Percentiles rank a stretch among this genome's conserved stretches.
Evolutionary conservation across 2,113 vertebrate species (phyloP).

Genomic region (Gavia stellata): DNA sequence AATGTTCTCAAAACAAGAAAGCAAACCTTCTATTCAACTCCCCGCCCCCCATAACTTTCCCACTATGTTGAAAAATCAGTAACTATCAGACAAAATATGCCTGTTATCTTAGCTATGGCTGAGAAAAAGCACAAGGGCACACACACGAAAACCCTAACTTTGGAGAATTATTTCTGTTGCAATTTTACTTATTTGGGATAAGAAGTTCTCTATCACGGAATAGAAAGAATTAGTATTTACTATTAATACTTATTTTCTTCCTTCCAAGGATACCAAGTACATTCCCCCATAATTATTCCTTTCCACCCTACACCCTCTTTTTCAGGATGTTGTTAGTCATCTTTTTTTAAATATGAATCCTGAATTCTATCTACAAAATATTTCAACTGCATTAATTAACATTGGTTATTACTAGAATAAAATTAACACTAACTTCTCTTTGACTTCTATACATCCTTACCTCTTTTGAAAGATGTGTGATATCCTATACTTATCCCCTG

Average conservation of each 20-base stretch:
- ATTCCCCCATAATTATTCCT: background rate
- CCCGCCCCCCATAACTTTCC: accelerated
- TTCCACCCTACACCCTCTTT: background rate
- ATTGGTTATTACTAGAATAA: background rate
- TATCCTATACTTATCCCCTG: background rate
- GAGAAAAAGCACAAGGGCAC: background rate
- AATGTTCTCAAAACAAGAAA: background rate
- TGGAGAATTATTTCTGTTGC: background rate
- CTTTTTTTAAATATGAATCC: background rate
- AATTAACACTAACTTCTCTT: background rate
- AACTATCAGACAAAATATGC: background rate
- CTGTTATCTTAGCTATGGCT: background rate
- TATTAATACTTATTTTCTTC: background rate
- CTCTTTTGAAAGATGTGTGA: background rate
- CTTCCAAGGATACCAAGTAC: background rate
- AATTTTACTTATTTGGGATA: background rate
- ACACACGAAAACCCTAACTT: background rate
- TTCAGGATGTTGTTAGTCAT: background rate
- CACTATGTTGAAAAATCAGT: background rate
- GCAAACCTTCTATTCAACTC: accelerated
- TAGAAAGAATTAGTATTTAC: background rate
- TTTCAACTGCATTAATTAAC: background rate
- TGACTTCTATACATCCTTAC: background rate
- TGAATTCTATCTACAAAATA: background rate
- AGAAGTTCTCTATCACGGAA: background rate